These are phyloP conservation scores for Dolichomitus sp. DNA, from an alignment of 2,888 invertebrate genomes.

Conservation along the genomic window DNA sequence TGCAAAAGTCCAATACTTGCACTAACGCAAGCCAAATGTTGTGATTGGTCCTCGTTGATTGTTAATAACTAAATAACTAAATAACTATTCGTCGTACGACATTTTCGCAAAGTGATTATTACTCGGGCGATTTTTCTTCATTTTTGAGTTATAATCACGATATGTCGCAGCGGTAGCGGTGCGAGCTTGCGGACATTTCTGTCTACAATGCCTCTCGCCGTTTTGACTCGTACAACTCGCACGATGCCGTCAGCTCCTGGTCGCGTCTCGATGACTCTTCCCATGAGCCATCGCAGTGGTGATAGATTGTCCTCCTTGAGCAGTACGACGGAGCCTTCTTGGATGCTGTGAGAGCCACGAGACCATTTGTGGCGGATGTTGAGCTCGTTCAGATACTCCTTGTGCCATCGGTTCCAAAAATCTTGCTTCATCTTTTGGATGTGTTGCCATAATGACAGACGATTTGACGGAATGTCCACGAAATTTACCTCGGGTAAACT, in stretches of 20 bases:
- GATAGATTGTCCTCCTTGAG: slow-evolving; percentile 42
- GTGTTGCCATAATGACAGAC: slow-evolving; percentile 60
- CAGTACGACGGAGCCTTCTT: slow-evolving; percentile 15
- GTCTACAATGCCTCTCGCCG: background rate
- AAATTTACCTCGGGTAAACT: slow-evolving; percentile 47
- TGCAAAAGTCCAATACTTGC: no score
- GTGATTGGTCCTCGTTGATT: no score
- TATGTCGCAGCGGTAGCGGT: no score
- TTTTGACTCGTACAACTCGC: slow-evolving; percentile 1
- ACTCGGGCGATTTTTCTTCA: no score
- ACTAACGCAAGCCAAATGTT: no score
- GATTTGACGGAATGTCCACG: slow-evolving; percentile 38
- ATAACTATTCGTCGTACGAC: no score
- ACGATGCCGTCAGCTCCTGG: slow-evolving; percentile 5
- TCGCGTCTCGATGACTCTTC: slow-evolving; percentile 12
- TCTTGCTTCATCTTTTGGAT: slow-evolving; percentile 58
- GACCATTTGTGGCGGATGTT: slow-evolving; percentile 62
- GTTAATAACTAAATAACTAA: no score
- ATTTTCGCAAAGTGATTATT: no score
- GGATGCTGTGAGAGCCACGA: slow-evolving; percentile 1
- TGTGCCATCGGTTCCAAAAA: slow-evolving; percentile 61
- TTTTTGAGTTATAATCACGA: no score
- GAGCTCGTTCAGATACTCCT: slow-evolving; percentile 59
- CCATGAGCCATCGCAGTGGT: slow-evolving; percentile 26
- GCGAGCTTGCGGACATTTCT: slow-evolving; percentile 16